Percentiles rank a stretch among this genome's conserved stretches.
Evolutionary conservation across 2,797 vertebrate genomes (phyloP).

Genomic region (Hylomyscus alleni): DNA sequence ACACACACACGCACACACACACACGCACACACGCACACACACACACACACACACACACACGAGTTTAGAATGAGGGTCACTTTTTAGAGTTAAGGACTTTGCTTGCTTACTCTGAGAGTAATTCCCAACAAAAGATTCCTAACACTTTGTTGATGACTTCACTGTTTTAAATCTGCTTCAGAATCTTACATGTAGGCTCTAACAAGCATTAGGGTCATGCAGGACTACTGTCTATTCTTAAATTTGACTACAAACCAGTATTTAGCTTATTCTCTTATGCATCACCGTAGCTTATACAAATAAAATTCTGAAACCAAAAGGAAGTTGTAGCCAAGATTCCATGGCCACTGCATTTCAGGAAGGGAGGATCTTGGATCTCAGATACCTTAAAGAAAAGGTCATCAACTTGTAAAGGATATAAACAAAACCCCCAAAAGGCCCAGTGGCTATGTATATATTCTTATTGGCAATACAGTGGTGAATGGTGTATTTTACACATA

Average conservation of each 20-base stretch:
- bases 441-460: not conserved
- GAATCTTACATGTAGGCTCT: not conserved
- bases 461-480: not conserved
- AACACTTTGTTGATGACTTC: not conserved
- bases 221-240: not conserved
- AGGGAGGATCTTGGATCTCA: not conserved
- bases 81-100: slow-evolving; percentile 38
- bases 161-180: not conserved
- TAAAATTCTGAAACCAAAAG: not conserved
- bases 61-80: slow-evolving; percentile 24
- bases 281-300: not conserved
- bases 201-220: not conserved
- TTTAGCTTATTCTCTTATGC: not conserved
- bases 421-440: not conserved
- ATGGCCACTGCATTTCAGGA: not conserved
- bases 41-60: not conserved
- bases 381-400: not conserved
- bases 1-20: too few relatives aligned
- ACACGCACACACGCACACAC: too few relatives aligned
- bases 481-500: not conserved
- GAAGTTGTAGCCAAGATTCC: not conserved
- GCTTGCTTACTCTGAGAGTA: not conserved
- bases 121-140: not conserved
- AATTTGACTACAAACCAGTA: slow-evolving; percentile 39
- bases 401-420: not conserved